Conservation (phyloP, 2,797 vertebrate species). For the Corythornis leucogaster region DNA sequence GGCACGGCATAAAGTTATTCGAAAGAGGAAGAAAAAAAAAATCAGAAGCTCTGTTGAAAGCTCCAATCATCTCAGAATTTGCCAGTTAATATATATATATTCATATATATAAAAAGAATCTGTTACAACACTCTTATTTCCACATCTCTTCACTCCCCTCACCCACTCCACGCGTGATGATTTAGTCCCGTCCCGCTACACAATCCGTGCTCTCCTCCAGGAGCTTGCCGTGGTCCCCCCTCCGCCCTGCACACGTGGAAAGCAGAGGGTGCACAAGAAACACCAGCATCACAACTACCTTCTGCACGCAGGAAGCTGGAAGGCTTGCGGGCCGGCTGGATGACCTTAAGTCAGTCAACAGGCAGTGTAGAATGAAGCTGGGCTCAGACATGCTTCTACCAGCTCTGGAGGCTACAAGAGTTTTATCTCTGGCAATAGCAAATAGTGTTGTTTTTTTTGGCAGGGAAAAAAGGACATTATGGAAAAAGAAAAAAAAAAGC, state of each 20-base stretch:
- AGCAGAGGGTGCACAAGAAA: slow-evolving; percentile 60
- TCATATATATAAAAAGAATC: slow-evolving; percentile 45
- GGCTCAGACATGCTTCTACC: slow-evolving; percentile 69
- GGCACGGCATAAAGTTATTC: slow-evolving; percentile 75
- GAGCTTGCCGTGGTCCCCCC: slow-evolving; percentile 28
- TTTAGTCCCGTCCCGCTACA: not conserved
- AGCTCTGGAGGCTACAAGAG: slow-evolving; percentile 49
- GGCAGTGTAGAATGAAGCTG: slow-evolving; percentile 42
- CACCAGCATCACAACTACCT: slow-evolving; percentile 26
- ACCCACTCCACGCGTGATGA: not conserved
- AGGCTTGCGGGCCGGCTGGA: slow-evolving; percentile 63
- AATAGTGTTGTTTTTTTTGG: slow-evolving; percentile 41
- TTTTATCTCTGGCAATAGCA: slow-evolving; percentile 65
- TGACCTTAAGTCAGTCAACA: slow-evolving; percentile 44
- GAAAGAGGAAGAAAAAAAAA: slow-evolving; percentile 61
- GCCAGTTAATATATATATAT: slow-evolving; percentile 60
- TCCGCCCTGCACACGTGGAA: not conserved
- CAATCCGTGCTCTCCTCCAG: slow-evolving; percentile 8
- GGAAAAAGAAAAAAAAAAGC: slow-evolving; percentile 5
- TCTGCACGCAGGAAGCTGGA: slow-evolving; percentile 48
- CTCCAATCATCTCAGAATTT: slow-evolving; percentile 64
- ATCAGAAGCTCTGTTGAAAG: slow-evolving; percentile 62
- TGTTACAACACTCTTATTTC: slow-evolving; percentile 69
- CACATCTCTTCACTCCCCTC: slow-evolving; percentile 26
- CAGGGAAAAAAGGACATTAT: slow-evolving; percentile 23